Evolutionary conservation across 2,113 vertebrate species (phyloP), one percentile per base, ranked within the genome.

Genomic region (Plecotus auritus): DNA sequence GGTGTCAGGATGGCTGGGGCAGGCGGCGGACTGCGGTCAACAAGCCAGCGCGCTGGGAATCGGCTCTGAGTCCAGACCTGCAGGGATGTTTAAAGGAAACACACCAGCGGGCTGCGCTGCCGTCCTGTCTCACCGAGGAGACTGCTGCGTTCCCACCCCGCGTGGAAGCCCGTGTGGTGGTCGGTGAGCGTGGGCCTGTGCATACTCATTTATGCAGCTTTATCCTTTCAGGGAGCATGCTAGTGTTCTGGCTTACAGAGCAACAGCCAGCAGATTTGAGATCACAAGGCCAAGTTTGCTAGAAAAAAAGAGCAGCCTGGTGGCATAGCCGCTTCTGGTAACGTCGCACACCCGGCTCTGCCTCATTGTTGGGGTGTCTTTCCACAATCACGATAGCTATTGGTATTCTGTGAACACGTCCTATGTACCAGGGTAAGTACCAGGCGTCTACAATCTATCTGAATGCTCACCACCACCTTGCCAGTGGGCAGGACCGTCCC

Each of bases 111-210:
- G 67, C 82, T 7, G 6, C 7, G 22, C 45, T 20, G 35, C 45
- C 4, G 9, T 8, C 59, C 30, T 0, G 22, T 45, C 28, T 42
- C 2, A 1, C 47, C 1, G 5, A 51, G 54, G 12, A 28, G 66
- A 3, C n/a, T 2, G n/a, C 14, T 20, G 8, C 0, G 30, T 28
- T 51, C 40, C 20, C 0, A 0, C 51, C 47, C 42, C 54, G 42
- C 0, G 0, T 0, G 56, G 51, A 35, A 12, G 9, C 40, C 69
- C 22, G 32, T 0, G 23, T 14, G 9, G 56, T 10, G 32, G 23
- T 12, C 0, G 9, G 7, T 0, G 13, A 26, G 73, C 16, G 64
- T 3, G 7, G 8, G 82, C 8, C 28, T 54, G 69, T 32, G 69
- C 20, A 20, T 0, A 10, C 6, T 42, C 76, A 5, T 4, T 74